phyloP scores from a whole-genome alignment of 2,113 vertebrate species.

The Guaruba guarouba region DNA sequence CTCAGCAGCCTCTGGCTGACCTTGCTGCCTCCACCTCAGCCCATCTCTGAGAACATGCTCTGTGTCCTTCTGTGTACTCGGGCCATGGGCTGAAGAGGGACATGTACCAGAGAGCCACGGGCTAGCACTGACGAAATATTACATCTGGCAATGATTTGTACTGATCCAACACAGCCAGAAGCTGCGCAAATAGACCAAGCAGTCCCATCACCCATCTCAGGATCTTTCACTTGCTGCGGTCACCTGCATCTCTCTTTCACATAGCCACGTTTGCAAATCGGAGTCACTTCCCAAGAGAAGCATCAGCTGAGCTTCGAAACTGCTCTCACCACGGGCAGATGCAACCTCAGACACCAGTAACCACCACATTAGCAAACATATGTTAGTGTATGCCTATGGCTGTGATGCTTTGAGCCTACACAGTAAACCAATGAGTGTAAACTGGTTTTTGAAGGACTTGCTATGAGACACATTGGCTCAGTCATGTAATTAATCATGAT shows the following conservation, averaged over 20 bases:
- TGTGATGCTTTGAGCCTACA: neutral
- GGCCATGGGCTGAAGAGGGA: neutral
- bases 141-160: neutral
- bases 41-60: neutral
- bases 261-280: neutral
- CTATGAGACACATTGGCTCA: neutral
- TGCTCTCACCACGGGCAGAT: neutral
- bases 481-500: neutral
- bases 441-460: neutral
- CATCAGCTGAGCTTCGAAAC: neutral
- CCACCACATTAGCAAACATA: neutral
- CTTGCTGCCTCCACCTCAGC: neutral
- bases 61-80: neutral
- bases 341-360: neutral
- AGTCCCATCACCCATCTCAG: neutral
- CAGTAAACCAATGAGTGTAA: neutral
- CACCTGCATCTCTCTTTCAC: neutral
- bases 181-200: neutral
- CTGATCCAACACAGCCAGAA: neutral
- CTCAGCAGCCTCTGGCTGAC: neutral
- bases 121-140: neutral
- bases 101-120: neutral
- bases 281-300: neutral
- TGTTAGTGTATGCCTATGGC: neutral
- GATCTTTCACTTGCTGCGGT: neutral